Evolutionary conservation across 2,888 invertebrate species (phyloP).

Genomic region (Antheraea assamensis): DNA sequence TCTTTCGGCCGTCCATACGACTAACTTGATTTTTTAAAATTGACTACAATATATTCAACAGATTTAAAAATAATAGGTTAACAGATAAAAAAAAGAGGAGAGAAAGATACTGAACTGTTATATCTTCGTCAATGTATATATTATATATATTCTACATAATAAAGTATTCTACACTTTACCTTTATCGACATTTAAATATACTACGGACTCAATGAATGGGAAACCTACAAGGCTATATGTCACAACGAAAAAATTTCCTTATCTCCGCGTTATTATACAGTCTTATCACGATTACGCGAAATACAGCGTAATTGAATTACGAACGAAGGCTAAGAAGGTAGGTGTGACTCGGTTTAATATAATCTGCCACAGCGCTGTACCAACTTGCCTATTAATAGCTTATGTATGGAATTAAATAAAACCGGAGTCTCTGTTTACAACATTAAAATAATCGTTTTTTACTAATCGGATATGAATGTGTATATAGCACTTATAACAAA

Average conservation of each 20-base stretch:
- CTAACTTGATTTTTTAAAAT: no score
- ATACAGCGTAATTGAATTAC: background rate
- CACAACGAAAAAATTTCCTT: constrained; percentile 1
- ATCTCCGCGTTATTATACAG: background rate
- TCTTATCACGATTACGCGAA: constrained; percentile 9
- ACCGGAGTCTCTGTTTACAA: no score
- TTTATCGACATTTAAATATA: background rate
- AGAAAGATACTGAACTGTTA: no score
- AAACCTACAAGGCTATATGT: background rate
- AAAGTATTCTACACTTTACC: background rate
- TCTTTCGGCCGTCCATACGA: no score
- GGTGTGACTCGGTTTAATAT: background rate
- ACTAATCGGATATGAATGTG: no score
- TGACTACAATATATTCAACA: no score
- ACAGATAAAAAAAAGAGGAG: no score
- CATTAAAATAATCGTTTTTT: no score
- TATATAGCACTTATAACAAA: no score
- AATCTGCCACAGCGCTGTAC: background rate
- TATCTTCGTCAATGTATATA: no score
- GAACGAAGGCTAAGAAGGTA: background rate
- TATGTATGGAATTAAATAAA: background rate
- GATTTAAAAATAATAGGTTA: no score
- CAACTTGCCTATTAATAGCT: background rate
- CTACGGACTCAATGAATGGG: background rate
- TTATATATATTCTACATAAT: background rate